Evolutionary conservation across 1,140 invertebrate species (phyloP).

Genomic region (Lepidostoma basale): DNA sequence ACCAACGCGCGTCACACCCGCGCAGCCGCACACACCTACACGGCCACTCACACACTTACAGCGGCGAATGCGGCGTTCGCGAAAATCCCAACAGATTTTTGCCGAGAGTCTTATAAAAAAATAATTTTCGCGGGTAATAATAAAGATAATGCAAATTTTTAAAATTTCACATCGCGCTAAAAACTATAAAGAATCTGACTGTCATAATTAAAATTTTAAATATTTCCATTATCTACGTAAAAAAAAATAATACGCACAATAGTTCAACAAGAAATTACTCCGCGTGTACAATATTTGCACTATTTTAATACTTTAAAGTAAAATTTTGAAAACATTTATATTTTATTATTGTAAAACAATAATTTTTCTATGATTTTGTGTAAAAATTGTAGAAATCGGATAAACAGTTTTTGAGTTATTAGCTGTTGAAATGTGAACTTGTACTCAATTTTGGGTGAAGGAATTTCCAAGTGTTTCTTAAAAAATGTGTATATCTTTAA

Average conservation of each 20-base stretch:
- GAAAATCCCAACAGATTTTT: neutral
- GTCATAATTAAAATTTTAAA: no score
- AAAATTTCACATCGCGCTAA: constrained; percentile 27
- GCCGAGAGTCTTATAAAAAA: no score
- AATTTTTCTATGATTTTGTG: neutral
- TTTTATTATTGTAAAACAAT: neutral
- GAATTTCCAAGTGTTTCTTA: no score
- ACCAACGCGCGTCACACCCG: no score
- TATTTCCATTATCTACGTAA: no score
- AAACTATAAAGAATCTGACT: neutral
- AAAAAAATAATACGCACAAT: constrained; percentile 45
- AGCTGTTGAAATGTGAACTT: neutral
- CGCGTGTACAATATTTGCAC: neutral
- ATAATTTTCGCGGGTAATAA: constrained; percentile 1
- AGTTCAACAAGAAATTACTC: neutral
- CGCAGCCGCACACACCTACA: neutral
- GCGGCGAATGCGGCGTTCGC: neutral
- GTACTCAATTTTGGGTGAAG: no score
- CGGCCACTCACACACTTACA: neutral
- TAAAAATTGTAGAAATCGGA: neutral
- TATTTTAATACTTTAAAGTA: neutral
- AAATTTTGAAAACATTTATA: constrained; percentile 6
- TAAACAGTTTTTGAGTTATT: neutral
- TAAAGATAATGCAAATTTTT: constrained; percentile 38
- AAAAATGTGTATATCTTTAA: no score